A percentile compares a stretch with the other conserved stretches of the same genome.
Conservation (phyloP, 2,888 invertebrate genomes). For the Galeruca laticollis region DNA sequence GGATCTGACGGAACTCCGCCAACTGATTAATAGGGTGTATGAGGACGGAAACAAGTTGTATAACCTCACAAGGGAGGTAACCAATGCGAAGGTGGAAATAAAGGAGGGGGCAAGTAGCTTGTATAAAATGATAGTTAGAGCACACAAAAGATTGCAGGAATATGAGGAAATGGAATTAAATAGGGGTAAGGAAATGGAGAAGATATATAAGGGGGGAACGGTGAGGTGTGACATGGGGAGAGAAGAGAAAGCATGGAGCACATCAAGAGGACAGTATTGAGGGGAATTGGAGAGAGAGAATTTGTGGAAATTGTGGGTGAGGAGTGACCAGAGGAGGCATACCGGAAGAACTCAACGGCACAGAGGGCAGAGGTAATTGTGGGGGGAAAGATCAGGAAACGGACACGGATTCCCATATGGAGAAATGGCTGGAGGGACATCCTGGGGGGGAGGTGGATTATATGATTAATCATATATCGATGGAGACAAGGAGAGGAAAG, state of each 20-base stretch:
- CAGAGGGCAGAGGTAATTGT: background rate
- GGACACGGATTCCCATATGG: background rate
- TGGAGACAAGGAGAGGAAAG: background rate
- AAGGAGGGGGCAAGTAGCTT: background rate
- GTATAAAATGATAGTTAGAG: background rate
- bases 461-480: background rate
- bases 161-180: background rate
- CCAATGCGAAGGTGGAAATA: background rate
- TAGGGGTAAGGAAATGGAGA: background rate
- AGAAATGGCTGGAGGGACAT: background rate
- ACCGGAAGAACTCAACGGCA: background rate
- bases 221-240: too few species aligned
- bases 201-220: background rate
- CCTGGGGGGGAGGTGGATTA: slow-evolving; percentile 5
- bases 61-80: background rate
- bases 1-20: background rate
- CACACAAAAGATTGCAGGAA: too few species aligned
- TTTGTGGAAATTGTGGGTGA: background rate
- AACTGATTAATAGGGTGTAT: background rate
- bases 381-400: background rate
- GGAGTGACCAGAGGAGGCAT: background rate
- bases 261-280: background rate
- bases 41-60: background rate
- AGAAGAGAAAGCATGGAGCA: background rate
- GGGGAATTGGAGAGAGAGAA: background rate